Conservation (phyloP, 2,113 vertebrate species). For the Campylomormyrus numenius region DNA sequence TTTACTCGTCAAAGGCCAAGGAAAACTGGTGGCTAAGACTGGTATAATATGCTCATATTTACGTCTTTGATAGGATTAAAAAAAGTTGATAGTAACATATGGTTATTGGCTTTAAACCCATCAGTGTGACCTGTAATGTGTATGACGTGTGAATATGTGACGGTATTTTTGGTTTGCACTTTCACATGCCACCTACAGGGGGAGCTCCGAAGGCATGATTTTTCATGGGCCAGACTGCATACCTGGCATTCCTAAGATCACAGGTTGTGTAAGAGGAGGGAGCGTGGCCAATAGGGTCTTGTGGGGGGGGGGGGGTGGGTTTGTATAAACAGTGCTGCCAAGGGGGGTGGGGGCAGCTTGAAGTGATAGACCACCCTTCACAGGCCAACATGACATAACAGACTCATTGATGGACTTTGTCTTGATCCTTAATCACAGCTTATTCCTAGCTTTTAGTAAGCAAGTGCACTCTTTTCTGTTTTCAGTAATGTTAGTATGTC, state of each 20-base stretch:
- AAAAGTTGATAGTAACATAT: not conserved
- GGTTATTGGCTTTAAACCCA: not conserved
- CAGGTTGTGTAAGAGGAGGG: not conserved
- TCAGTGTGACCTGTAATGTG: not conserved
- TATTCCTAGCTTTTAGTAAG: too few relatives aligned
- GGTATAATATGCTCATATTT: not conserved
- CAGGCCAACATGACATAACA: too few relatives aligned
- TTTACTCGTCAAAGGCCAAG: not conserved
- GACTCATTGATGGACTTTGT: too few relatives aligned
- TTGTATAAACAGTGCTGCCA: not conserved
- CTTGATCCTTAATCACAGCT: too few relatives aligned
- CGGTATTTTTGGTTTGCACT: not conserved
- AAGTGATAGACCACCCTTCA: not conserved
- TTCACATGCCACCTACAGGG: not conserved
- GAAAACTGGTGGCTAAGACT: not conserved
- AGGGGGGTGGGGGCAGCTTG: not conserved
- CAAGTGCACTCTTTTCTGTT: too few relatives aligned
- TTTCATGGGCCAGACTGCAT: constrained; percentile 51
- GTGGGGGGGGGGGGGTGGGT: not conserved
- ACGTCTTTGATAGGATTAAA: not conserved
- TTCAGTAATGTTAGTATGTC: too few relatives aligned
- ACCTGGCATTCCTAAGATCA: constrained; percentile 46
- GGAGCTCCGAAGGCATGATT: constrained; percentile 42
- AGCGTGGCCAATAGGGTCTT: not conserved
- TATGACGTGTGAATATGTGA: not conserved